These are phyloP conservation scores for Drosophila hydei DNA, from an alignment of 1,140 invertebrate species.

Conservation along the genomic window DNA sequence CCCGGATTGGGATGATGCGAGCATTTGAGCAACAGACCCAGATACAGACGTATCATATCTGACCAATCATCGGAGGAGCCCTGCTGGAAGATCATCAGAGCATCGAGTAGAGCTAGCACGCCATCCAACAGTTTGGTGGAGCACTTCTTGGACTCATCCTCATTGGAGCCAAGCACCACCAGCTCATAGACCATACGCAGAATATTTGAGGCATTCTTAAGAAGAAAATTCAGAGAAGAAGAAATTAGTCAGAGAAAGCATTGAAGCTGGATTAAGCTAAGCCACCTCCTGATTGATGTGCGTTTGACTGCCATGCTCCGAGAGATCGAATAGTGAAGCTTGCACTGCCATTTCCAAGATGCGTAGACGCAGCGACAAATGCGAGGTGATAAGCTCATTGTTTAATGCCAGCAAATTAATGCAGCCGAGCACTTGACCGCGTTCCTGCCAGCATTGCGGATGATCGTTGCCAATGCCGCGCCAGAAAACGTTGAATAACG, in stretches of 20 bases:
- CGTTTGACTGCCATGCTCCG: constrained; percentile 84
- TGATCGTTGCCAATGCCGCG: constrained; percentile 86
- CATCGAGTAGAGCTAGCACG: constrained; percentile 85
- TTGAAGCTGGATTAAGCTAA: neutral
- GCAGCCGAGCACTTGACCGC: constrained; percentile 87
- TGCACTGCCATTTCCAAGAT: constrained; percentile 87
- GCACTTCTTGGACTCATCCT: constrained; percentile 85
- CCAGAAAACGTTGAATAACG: constrained; percentile 87
- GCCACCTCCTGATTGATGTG: constrained; percentile 83
- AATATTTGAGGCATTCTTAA: constrained; percentile 85
- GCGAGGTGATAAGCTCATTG: constrained; percentile 86
- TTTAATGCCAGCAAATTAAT: constrained; percentile 87
- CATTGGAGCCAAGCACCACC: constrained; percentile 85
- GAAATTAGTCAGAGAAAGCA: neutral
- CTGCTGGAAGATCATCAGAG: constrained; percentile 85
- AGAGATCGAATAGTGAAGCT: constrained; percentile 86
- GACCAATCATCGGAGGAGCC: constrained; percentile 85
- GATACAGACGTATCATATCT: constrained; percentile 85
- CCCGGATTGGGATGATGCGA: constrained; percentile 85
- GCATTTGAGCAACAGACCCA: constrained; percentile 85
- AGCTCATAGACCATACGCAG: constrained; percentile 87
- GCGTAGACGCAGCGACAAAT: constrained; percentile 86
- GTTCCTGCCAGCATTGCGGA: constrained; percentile 86
- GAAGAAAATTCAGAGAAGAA: neutral
- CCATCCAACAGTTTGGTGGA: constrained; percentile 86